A percentile compares a stretch with the other conserved stretches of the same genome.
Evolutionary conservation across 2,113 vertebrate species (phyloP).

Genomic region (Scatophagus argus): DNA sequence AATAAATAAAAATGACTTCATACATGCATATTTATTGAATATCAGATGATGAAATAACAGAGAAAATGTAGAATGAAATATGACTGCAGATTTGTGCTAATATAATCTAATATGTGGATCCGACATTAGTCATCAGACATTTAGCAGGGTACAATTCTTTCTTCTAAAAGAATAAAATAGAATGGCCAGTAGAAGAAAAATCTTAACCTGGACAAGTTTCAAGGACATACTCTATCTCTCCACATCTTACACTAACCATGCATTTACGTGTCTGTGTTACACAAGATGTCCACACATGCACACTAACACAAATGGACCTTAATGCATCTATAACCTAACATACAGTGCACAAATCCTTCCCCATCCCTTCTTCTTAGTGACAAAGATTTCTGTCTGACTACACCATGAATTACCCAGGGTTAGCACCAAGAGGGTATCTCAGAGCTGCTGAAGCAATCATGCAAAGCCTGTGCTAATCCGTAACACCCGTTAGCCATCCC

Average conservation of each 20-base stretch:
- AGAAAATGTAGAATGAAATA: not conserved
- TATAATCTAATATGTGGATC: not conserved
- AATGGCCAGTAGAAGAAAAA: not conserved
- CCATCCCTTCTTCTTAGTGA: slow-evolving; percentile 27
- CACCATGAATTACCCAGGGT: slow-evolving; percentile 45
- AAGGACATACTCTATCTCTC: slow-evolving; percentile 3
- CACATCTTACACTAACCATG: not conserved
- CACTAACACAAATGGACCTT: not conserved
- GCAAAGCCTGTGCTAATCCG: slow-evolving; percentile 65
- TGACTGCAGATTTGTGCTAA: not conserved
- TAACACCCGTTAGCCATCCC: slow-evolving; percentile 67
- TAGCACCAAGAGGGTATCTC: slow-evolving; percentile 48
- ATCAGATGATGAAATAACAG: not conserved
- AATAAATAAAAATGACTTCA: slow-evolving; percentile 1
- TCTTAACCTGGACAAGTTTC: not conserved
- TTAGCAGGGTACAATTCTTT: not conserved
- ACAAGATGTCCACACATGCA: too few species aligned
- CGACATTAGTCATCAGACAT: too few species aligned
- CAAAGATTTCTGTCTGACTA: slow-evolving; percentile 36
- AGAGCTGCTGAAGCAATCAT: slow-evolving; percentile 73
- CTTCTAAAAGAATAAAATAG: not conserved
- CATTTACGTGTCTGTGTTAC: slow-evolving; percentile 7
- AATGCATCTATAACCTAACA: slow-evolving; percentile 9
- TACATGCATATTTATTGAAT: not conserved
- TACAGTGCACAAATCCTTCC: slow-evolving; percentile 40